These are phyloP conservation scores for Spodoptera littoralis DNA, from an alignment of 2,888 invertebrate genomes.

Conservation along the genomic window DNA sequence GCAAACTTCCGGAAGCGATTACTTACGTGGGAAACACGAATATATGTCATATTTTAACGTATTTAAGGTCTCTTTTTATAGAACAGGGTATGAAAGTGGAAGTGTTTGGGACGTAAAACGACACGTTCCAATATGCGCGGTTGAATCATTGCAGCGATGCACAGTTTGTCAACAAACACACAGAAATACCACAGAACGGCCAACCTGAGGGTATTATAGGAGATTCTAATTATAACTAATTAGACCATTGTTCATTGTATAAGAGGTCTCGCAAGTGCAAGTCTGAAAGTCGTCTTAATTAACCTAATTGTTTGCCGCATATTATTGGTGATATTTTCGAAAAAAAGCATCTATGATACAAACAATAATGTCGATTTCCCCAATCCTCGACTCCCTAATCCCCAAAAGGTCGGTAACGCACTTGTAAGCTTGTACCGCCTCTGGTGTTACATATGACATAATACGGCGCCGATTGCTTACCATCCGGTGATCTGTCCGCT, in stretches of 20 bases:
- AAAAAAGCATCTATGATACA: too few species aligned
- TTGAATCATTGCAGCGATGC: constrained; percentile 62
- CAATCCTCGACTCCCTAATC: too few species aligned
- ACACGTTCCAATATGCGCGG: constrained; percentile 51
- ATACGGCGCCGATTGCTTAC: too few species aligned
- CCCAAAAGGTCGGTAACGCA: too few species aligned
- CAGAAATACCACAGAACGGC: constrained; percentile 61
- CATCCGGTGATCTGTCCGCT: too few species aligned
- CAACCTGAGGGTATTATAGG: constrained; percentile 30
- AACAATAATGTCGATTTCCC: too few species aligned
- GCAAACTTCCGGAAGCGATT: constrained; percentile 37
- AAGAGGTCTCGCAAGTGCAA: too few species aligned
- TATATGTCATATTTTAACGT: constrained; percentile 19
- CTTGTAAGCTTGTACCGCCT: too few species aligned
- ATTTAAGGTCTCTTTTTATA: constrained; percentile 28
- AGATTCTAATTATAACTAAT: constrained; percentile 52
- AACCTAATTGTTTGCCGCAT: too few species aligned
- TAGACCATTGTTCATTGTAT: constrained; percentile 10
- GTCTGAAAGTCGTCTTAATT: too few species aligned
- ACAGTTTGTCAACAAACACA: constrained; percentile 66
- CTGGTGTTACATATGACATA: too few species aligned
- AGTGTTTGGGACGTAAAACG: constrained; percentile 47
- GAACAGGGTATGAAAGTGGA: constrained; percentile 21
- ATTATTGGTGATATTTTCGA: too few species aligned
- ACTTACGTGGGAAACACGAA: constrained; percentile 15